These are phyloP conservation scores for Leptopilina clavipes DNA, from an alignment of 1,140 invertebrate genomes.

Conservation along the genomic window DNA sequence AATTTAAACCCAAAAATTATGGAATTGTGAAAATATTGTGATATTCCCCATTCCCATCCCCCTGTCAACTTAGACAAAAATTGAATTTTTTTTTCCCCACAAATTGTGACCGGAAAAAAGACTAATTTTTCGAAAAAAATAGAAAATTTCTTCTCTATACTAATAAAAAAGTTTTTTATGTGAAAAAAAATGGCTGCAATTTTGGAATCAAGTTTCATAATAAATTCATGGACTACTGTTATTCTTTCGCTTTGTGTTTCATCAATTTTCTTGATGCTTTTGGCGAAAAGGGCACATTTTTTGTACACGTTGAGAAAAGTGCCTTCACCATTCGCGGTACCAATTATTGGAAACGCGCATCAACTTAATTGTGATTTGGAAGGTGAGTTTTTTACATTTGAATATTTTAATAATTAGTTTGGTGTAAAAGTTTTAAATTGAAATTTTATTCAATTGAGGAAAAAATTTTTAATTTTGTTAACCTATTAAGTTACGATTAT, in stretches of 20 bases:
- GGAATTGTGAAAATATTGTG: no score
- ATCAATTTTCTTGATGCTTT: conserved; percentile 38
- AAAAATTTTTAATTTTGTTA: no score
- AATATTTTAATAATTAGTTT: no score
- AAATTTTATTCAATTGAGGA: no score
- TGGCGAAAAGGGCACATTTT: conserved; percentile 58
- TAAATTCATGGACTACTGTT: conserved; percentile 51
- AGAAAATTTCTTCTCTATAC: neutral
- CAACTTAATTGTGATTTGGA: conserved; percentile 64
- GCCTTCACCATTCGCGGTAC: conserved; percentile 62
- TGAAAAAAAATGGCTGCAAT: conserved; percentile 22
- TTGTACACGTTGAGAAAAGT: conserved; percentile 59
- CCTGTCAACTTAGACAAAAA: no score
- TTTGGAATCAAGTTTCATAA: neutral
- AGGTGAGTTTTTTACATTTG: conserved; percentile 53
- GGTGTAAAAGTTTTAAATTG: no score
- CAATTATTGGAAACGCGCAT: conserved; percentile 65
- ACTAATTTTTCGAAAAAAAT: neutral
- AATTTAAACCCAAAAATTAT: no score
- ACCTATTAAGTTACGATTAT: no score
- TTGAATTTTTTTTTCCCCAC: no score
- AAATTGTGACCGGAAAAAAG: no score
- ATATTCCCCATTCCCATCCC: no score
- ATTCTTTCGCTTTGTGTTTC: conserved; percentile 48
- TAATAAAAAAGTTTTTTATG: neutral